Evolutionary conservation across 2,888 invertebrate species (phyloP), one percentile per base, ranked within the genome.

Genomic region (Atethmia centrago): DNA sequence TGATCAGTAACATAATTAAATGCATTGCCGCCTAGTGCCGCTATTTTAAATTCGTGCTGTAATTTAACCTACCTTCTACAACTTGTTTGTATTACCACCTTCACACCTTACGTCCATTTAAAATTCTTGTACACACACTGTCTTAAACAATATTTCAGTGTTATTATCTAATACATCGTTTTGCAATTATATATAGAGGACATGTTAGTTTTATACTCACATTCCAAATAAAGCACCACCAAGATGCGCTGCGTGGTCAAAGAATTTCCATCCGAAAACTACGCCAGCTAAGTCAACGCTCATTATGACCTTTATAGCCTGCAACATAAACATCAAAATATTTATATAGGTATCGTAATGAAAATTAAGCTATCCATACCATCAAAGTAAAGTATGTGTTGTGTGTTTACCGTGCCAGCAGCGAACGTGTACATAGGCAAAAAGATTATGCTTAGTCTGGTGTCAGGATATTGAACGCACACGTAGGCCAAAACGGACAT

Each of bases 201-300:
- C 5, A 36, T 45, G 36, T 21, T 53, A 40, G 10, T 56, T 63
- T 58, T 36, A 36, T 72, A 96, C 98, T 97, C 96, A 98, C 98
- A 99, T 97, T 96, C 99, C 99, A 95, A 98, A 98, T 56, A 98
- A 90, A 58, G 98, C 98, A 49, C 99, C 99, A 28, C 99, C 99
- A 82, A 99, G 97, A 97, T 99, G 99, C n/a, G 99, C 99, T 1
- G 99, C 99, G 94, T 99, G 99, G 93, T 99, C 99, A 90, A 99
- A 98, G 87, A 99, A 97, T 91, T 97, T 98, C 99, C 99, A 99
- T 58, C 98, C 97, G 76, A 98, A 92, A 12, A 99, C 71, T 58
- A 99, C 97, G 42, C 99, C 99, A 40, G 98, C 97, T 31, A 98
- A 92, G 93, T 99, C 99, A 71, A 99, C 93, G 16, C 97, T 97